phyloP scores from a whole-genome alignment of 1,140 invertebrate genomes.

The Drosophila parabipectinata region DNA sequence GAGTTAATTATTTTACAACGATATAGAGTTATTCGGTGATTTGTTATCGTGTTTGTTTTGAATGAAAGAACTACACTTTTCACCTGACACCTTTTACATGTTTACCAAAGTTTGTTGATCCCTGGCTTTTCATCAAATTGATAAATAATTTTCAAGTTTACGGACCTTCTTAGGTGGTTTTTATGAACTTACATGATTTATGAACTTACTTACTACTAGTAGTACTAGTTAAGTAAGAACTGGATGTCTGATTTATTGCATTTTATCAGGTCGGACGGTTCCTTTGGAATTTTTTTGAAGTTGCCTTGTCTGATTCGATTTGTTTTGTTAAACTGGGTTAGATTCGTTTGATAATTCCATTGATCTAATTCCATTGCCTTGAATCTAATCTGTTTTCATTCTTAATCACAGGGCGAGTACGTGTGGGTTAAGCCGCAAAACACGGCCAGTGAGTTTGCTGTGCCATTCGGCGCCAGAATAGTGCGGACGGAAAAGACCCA shows the following conservation, averaged over 20 bases:
- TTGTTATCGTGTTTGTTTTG: conserved; percentile 16
- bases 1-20: conserved; percentile 28
- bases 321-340: conserved; percentile 4
- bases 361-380: no score
- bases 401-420: conserved; percentile 89
- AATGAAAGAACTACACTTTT: neutral
- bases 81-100: neutral
- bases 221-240: neutral
- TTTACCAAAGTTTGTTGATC: conserved; percentile 5
- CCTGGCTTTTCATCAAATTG: neutral
- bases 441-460: conserved; percentile 89
- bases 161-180: conserved; percentile 3
- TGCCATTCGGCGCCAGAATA: conserved; percentile 93
- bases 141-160: conserved; percentile 20
- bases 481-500: conserved; percentile 91
- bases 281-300: neutral
- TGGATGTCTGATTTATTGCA: neutral
- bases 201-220: conserved; percentile 6
- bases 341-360: conserved; percentile 21
- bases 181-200: conserved; percentile 40
- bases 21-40: conserved; percentile 13
- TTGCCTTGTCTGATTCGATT: neutral
- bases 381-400: conserved; percentile 17
- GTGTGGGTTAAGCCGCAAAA: conserved; percentile 92
- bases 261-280: conserved; percentile 6